These are phyloP conservation scores for Pyrrhia umbra DNA, from an alignment of 2,888 invertebrate genomes.

Conservation along the genomic window DNA sequence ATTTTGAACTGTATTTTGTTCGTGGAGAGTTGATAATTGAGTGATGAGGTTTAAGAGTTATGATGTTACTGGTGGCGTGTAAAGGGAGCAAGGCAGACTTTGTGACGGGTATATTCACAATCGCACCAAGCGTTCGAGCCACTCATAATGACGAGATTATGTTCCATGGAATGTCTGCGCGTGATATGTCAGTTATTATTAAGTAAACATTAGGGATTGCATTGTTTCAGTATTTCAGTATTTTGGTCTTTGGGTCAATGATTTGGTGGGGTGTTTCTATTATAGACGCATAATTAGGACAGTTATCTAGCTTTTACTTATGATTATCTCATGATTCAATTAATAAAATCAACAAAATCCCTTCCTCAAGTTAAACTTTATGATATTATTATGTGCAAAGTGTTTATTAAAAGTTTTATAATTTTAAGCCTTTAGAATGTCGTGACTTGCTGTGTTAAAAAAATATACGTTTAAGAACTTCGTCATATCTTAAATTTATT, in stretches of 20 bases:
- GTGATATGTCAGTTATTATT: conserved; percentile 58
- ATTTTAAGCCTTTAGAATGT: too few species aligned
- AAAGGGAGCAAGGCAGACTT: conserved; percentile 50
- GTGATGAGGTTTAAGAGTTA: conserved; percentile 50
- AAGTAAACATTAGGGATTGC: conserved; percentile 42
- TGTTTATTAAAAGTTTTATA: too few species aligned
- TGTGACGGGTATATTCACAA: conserved; percentile 77
- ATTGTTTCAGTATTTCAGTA: conserved; percentile 24
- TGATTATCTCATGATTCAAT: too few species aligned
- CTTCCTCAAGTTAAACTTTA: too few species aligned
- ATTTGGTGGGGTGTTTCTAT: neutral
- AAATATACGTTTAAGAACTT: too few species aligned
- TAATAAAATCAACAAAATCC: too few species aligned
- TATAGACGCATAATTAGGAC: neutral
- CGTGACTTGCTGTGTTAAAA: too few species aligned
- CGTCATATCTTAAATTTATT: too few species aligned
- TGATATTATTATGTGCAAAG: too few species aligned
- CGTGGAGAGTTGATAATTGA: conserved; percentile 67
- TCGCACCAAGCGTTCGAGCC: conserved; percentile 76
- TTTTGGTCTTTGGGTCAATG: conserved; percentile 25
- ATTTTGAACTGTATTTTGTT: conserved; percentile 64
- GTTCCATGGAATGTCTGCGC: conserved; percentile 60
- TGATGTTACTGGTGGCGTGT: conserved; percentile 22
- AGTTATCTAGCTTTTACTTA: too few species aligned
- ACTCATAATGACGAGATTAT: conserved; percentile 76